Conservation (phyloP, 2,797 vertebrate species). For the Rhinichthys osculus region DNA sequence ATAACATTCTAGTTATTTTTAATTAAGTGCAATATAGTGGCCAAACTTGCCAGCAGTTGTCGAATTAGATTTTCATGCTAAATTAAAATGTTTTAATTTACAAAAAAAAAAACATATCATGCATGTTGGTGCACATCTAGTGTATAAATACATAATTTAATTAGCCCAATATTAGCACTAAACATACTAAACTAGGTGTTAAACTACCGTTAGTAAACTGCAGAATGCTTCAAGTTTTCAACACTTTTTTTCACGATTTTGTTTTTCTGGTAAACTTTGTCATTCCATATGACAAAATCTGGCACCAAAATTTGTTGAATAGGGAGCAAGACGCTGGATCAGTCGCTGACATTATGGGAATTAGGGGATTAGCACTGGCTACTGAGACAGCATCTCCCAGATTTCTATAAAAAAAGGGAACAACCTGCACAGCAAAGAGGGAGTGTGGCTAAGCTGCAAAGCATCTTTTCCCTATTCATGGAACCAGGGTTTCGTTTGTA, state of each 20-base stretch:
- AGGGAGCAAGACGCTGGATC: too few species aligned
- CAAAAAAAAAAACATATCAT: background rate
- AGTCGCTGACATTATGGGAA: too few species aligned
- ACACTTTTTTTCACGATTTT: background rate
- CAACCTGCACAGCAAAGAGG: background rate
- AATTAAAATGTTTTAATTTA: background rate
- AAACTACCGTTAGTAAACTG: too few species aligned
- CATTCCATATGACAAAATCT: too few species aligned
- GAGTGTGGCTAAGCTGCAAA: background rate
- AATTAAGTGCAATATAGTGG: conserved; percentile 21
- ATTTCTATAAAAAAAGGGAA: background rate
- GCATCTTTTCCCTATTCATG: background rate
- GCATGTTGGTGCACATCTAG: background rate
- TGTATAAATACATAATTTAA: background rate
- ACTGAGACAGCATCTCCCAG: background rate
- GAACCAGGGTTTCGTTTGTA: background rate
- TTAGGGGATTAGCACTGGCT: background rate
- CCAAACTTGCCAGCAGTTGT: background rate
- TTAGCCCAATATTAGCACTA: too few species aligned
- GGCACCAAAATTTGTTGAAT: too few species aligned
- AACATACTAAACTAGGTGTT: too few species aligned
- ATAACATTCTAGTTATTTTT: conserved; percentile 5
- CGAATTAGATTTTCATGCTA: background rate
- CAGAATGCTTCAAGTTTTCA: too few species aligned
- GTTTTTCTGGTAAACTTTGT: too few species aligned